These are phyloP conservation scores for Henricia sp. DNA, from an alignment of 53 echinoderm and acorn worm genomes.

Conservation along the genomic window DNA sequence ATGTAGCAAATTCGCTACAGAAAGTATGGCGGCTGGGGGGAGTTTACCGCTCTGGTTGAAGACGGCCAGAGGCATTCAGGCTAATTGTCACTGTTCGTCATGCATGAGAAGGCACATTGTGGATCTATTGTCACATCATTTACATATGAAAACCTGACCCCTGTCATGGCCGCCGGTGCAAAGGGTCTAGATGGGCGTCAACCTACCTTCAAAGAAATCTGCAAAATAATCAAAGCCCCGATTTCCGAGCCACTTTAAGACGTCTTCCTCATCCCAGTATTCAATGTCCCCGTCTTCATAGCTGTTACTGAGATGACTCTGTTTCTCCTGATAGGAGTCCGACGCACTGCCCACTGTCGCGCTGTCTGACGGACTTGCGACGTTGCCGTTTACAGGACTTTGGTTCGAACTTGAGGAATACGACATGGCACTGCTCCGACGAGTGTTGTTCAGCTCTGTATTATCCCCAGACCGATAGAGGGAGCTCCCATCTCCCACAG, in stretches of 20 bases:
- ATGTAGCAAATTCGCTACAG: no score
- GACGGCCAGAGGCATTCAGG: no score
- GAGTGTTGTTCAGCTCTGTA: slow-evolving; percentile 10
- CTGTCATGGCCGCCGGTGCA: no score
- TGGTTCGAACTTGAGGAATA: not conserved
- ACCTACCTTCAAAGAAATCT: slow-evolving; percentile 89
- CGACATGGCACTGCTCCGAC: slow-evolving; percentile 4
- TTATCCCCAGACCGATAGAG: slow-evolving; percentile 25
- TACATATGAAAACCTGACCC: no score
- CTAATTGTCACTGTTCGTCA: no score
- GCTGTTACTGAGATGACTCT: not conserved
- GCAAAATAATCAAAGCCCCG: slow-evolving; percentile 87
- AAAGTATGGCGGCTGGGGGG: no score
- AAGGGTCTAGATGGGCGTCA: no score
- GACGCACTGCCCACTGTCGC: slow-evolving; percentile 7
- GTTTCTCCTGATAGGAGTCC: slow-evolving; percentile 32
- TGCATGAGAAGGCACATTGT: no score
- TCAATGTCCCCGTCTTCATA: slow-evolving; percentile 44
- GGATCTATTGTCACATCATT: no score
- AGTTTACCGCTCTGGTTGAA: no score
- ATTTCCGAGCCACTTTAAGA: slow-evolving; percentile 79
- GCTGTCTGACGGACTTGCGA: slow-evolving; percentile 26
- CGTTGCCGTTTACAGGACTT: slow-evolving; percentile 4
- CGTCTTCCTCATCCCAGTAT: slow-evolving; percentile 84
- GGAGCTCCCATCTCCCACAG: slow-evolving; percentile 18